phyloP scores from a whole-genome alignment of 1,140 invertebrate species.

The Caenorhabditis tropicalis region DNA sequence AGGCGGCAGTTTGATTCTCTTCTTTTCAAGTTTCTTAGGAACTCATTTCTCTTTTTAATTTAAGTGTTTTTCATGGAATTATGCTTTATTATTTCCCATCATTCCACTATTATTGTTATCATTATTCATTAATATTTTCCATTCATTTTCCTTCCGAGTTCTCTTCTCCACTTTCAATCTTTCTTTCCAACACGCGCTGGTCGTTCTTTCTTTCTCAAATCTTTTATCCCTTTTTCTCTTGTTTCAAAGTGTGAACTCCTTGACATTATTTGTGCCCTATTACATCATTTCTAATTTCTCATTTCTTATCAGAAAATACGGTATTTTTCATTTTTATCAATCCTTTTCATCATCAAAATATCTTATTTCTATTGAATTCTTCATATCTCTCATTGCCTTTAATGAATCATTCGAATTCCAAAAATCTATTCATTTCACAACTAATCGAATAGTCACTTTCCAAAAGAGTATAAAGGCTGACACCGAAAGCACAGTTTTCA shows the following conservation, averaged over 20 bases:
- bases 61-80: too few species aligned
- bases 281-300: background rate
- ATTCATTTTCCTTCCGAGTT: background rate
- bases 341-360: background rate
- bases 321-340: background rate
- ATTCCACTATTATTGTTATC: background rate
- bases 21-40: background rate
- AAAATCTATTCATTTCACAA: background rate
- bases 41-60: background rate
- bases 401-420: background rate
- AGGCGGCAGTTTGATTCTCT: background rate
- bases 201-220: background rate
- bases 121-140: background rate
- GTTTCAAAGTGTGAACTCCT: background rate
- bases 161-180: background rate
- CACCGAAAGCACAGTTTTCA: too few species aligned
- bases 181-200: background rate
- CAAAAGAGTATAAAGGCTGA: too few species aligned
- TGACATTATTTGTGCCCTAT: background rate
- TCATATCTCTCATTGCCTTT: background rate
- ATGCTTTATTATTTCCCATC: conserved; percentile 2
- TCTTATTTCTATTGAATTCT: background rate
- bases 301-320: background rate
- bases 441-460: too few species aligned
- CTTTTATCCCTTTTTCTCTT: background rate